These are phyloP conservation scores for Rhinogobio ventralis DNA, from an alignment of 2,797 vertebrate genomes.

Conservation along the genomic window DNA sequence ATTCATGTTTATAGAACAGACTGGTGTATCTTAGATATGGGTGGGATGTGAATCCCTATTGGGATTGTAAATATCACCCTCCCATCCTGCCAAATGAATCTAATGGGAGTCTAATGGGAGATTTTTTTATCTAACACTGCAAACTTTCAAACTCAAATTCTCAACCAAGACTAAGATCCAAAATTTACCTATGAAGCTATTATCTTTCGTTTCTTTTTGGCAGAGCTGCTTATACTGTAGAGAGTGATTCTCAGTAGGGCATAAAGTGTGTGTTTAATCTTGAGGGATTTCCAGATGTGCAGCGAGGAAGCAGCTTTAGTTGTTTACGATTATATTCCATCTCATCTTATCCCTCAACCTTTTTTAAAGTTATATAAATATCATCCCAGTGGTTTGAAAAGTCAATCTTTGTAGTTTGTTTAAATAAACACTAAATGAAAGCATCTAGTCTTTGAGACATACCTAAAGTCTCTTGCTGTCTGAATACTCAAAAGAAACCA, in stretches of 20 bases:
- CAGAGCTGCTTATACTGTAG: slow-evolving; percentile 58
- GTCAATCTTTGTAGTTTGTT: not conserved
- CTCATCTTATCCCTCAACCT: slow-evolving; percentile 37
- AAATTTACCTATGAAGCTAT: not conserved
- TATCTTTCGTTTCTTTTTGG: slow-evolving; percentile 60
- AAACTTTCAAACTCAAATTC: slow-evolving; percentile 59
- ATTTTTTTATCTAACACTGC: slow-evolving; percentile 72
- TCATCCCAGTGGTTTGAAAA: slow-evolving; percentile 12
- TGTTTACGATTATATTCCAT: slow-evolving; percentile 64
- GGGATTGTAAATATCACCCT: slow-evolving; percentile 71
- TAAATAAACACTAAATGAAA: slow-evolving; percentile 32
- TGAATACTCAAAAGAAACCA: slow-evolving; percentile 2
- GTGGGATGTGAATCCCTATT: slow-evolving; percentile 67
- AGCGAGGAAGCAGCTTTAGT: slow-evolving; percentile 58
- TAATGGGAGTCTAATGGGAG: slow-evolving; percentile 72
- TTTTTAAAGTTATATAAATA: slow-evolving; percentile 34
- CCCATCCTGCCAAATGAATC: slow-evolving; percentile 78
- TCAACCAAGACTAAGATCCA: slow-evolving; percentile 52
- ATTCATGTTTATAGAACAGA: slow-evolving; percentile 74
- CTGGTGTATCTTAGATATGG: slow-evolving; percentile 70
- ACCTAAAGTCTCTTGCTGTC: not conserved
- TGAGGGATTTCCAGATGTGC: slow-evolving; percentile 74
- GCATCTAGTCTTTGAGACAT: slow-evolving; percentile 4
- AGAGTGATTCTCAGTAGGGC: slow-evolving; percentile 73
- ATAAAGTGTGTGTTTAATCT: slow-evolving; percentile 71